These are phyloP conservation scores for Anthoscopus minutus DNA, from an alignment of 2,113 vertebrate species.

Conservation along the genomic window DNA sequence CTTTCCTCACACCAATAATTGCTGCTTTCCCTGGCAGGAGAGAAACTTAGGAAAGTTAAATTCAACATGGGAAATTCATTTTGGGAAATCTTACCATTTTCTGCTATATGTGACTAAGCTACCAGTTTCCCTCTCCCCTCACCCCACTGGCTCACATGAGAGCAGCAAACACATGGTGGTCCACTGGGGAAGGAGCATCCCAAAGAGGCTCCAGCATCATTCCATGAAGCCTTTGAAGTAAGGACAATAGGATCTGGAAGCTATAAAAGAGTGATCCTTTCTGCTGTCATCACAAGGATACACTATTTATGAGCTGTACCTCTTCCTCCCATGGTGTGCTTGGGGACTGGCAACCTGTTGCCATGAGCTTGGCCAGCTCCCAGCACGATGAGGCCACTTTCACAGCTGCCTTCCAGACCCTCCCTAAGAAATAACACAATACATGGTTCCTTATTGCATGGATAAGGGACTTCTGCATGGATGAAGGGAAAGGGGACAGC, in stretches of 20 bases:
- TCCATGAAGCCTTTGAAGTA: not conserved
- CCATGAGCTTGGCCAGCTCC: not conserved
- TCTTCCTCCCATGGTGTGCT: not conserved
- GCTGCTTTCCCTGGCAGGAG: conserved; percentile 7
- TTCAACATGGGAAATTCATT: not conserved
- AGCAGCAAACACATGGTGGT: not conserved
- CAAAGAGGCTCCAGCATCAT: not conserved
- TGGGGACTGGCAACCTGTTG: not conserved
- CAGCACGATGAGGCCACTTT: not conserved
- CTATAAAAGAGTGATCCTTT: not conserved
- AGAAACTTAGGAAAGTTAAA: not conserved
- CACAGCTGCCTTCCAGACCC: not conserved
- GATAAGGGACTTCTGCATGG: not conserved
- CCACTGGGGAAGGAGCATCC: not conserved
- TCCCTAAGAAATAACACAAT: not conserved
- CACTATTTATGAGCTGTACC: not conserved
- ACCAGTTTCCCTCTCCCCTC: not conserved
- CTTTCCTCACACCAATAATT: not conserved
- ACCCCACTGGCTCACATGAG: not conserved
- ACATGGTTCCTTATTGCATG: not conserved
- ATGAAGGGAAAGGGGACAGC: not conserved
- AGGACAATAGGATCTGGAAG: not conserved
- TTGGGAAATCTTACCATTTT: not conserved
- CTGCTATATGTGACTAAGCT: not conserved
- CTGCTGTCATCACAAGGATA: not conserved